phyloP scores from a whole-genome alignment of 2,113 vertebrate genomes.

The Lichenostomus cassidix region DNA sequence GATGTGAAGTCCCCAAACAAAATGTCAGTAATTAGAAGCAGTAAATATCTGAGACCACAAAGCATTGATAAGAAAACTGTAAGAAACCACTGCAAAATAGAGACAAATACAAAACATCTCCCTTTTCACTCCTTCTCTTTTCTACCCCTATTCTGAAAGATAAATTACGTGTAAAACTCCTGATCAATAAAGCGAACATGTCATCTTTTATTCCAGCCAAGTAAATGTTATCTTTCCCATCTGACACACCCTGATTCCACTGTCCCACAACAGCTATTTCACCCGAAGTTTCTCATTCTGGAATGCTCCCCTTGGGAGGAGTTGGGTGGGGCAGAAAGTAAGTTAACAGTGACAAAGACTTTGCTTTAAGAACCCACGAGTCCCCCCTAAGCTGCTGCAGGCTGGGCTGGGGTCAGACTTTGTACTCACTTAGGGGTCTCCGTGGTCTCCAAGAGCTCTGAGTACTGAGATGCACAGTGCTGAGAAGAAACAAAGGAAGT shows the following conservation, averaged over 20 bases:
- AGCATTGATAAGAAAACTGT: not conserved
- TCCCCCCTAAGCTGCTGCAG: not conserved
- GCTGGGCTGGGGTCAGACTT: not conserved
- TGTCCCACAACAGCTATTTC: not conserved
- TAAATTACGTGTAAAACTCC: not conserved
- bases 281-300: not conserved
- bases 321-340: not conserved
- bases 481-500: constrained; percentile 67
- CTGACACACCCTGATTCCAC: not conserved
- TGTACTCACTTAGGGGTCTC: constrained; percentile 96
- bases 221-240: not conserved
- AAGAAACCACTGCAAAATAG: not conserved
- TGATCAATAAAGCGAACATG: not conserved
- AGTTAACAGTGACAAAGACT: not conserved
- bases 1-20: not conserved
- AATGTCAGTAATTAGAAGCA: not conserved
- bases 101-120: not conserved
- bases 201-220: not conserved
- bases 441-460: constrained; percentile 94
- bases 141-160: not conserved
- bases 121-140: not conserved
- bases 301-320: not conserved
- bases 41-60: not conserved
- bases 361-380: not conserved
- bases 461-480: constrained; percentile 99